phyloP scores from a whole-genome alignment of 2,113 vertebrate genomes.

The Sula dactylatra region DNA sequence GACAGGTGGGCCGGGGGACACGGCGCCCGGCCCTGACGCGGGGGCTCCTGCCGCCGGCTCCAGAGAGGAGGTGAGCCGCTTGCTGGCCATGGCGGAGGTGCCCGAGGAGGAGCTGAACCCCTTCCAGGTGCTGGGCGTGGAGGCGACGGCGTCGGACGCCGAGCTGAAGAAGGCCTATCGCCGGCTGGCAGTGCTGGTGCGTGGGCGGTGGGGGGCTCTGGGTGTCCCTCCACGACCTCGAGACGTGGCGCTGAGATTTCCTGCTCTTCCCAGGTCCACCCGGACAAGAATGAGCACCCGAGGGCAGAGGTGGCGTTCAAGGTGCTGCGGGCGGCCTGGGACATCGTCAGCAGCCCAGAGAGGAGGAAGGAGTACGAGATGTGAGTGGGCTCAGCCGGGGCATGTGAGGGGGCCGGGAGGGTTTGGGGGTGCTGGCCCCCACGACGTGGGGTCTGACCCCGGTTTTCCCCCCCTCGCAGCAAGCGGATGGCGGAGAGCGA shows the following conservation, averaged over 20 bases:
- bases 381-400: constrained; percentile 72
- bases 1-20: constrained; percentile 20
- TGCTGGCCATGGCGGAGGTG: constrained; percentile 83
- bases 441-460: accelerated
- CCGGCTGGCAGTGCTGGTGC: constrained; percentile 80
- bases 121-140: constrained; percentile 88
- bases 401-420: neutral
- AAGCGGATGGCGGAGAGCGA: constrained; percentile 89
- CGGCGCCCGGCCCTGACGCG: neutral
- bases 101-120: constrained; percentile 92
- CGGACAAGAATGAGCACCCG: constrained; percentile 94
- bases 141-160: constrained; percentile 81
- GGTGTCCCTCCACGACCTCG: too few species aligned
- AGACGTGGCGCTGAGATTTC: accelerated
- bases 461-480: constrained; percentile 58
- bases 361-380: constrained; percentile 86
- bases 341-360: constrained; percentile 92
- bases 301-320: constrained; percentile 93
- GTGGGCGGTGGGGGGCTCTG: neutral
- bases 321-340: constrained; percentile 93
- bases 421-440: neutral
- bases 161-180: constrained; percentile 91
- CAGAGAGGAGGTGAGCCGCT: constrained; percentile 83
- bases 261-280: constrained; percentile 83
- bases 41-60: constrained; percentile 53